Evolutionary conservation across 2,113 vertebrate genomes (phyloP), one percentile per base, ranked within the genome.

Genomic region (Orycteropus afer): DNA sequence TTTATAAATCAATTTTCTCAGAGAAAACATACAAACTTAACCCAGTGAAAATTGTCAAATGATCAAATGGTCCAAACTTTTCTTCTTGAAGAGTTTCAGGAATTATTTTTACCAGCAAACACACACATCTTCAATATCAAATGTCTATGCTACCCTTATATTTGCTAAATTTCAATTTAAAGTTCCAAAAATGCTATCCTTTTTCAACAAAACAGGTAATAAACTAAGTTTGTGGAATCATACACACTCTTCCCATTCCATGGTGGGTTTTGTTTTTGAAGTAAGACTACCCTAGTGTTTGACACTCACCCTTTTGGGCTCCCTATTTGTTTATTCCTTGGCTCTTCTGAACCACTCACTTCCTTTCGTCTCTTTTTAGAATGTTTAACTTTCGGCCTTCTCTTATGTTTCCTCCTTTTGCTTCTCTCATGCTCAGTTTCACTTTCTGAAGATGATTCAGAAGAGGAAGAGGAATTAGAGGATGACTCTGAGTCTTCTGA

Each of bases 401-500:
- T 98, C 91, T 99, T 99, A 55, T 98, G 97, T 53, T 99, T 99
- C 63, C 95, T 98, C 17, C 96, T 98, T 51, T 97, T 98, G 95
- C 73, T 97, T 96, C 98, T 99, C 59, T 99, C 99, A 1, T 97
- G 98, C 92, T 99, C 99, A 55, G 94, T 98, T 92, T 99, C 99
- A 22, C 98, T 99, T 74, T 99, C 99, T 17, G 97, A 98, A 0
- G 99, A 99, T 3, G 98, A 98, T 61, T 98, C 98, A 51, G 98
- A 98, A 82, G 97, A 98, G 49, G 98, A 98, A 63, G 99, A 98
- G 18, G 98, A 98, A 71, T 97, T 99, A 96, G 98, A 97, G 71
- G 99, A 99, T 40, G 98, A 99, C 74, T 99, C 98, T 1, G 98
- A 99, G 78, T 98, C 99, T 97, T 98, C 97, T 3, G 99, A 98